Evolutionary conservation across 2,113 vertebrate species (phyloP).

Genomic region (Nibea coibor): DNA sequence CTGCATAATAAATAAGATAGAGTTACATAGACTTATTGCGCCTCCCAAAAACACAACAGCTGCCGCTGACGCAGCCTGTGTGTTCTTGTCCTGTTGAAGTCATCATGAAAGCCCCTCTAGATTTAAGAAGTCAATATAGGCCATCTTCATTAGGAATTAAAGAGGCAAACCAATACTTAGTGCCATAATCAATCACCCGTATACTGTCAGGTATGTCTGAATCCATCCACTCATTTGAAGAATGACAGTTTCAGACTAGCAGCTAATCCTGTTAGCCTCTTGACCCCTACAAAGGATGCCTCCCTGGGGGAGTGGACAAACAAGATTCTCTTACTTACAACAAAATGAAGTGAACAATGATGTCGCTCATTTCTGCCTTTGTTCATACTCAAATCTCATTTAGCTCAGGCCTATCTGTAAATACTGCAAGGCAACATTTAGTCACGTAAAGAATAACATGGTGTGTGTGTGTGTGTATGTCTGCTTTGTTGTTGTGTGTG

Average conservation of each 20-base stretch:
- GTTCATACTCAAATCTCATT: not conserved
- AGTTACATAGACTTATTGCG: too few relatives aligned
- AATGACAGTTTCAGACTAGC: conserved; percentile 30
- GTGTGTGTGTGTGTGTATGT: not conserved
- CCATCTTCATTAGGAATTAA: conserved; percentile 35
- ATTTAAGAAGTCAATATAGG: conserved; percentile 26
- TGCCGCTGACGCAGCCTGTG: not conserved
- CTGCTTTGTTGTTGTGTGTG: not conserved
- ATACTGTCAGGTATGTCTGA: conserved; percentile 24
- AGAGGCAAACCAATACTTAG: conserved; percentile 22
- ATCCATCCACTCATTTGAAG: conserved; percentile 34
- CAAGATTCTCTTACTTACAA: conserved; percentile 10
- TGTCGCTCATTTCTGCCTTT: not conserved
- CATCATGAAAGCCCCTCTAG: not conserved
- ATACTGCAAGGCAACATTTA: not conserved
- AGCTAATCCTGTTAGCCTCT: conserved; percentile 61
- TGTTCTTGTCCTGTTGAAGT: not conserved
- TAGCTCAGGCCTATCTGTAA: conserved; percentile 4
- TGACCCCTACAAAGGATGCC: conserved; percentile 31
- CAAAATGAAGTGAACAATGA: conserved; percentile 10
- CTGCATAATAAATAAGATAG: too few relatives aligned
- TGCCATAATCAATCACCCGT: conserved; percentile 43
- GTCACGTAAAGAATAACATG: not conserved
- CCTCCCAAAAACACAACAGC: not conserved
- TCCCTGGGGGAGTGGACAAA: conserved; percentile 30